Percentiles rank a stretch among this genome's conserved stretches.
phyloP scores from a whole-genome alignment of 2,113 vertebrate species.

The Tringa solitaria region DNA sequence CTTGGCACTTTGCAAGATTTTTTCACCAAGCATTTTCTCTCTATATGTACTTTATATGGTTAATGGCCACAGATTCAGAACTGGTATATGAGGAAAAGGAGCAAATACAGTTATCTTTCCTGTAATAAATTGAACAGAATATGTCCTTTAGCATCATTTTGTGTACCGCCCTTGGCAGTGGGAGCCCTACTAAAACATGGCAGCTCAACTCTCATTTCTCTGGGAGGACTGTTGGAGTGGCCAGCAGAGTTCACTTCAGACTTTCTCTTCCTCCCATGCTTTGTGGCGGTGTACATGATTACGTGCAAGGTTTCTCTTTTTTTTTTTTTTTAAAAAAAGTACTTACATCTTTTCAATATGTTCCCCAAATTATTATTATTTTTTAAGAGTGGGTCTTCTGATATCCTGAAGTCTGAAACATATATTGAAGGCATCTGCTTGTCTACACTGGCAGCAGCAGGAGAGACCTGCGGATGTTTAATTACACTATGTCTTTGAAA shows the following conservation, averaged over 20 bases:
- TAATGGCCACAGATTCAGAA: neutral
- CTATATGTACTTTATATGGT: neutral
- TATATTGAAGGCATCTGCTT: neutral
- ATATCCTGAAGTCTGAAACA: neutral
- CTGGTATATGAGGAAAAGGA: neutral
- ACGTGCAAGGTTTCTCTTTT: neutral
- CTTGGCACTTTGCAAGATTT: neutral
- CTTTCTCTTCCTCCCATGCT: neutral
- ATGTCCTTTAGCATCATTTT: neutral
- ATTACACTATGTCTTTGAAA: neutral
- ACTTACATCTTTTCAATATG: neutral
- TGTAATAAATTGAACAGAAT: neutral
- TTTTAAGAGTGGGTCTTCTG: neutral
- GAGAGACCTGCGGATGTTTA: neutral
- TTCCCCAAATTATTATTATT: neutral
- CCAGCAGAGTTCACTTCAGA: conserved; percentile 23
- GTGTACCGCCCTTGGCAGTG: neutral
- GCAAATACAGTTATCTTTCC: neutral
- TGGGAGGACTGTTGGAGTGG: neutral
- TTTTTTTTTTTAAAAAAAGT: neutral
- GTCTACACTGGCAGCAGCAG: neutral
- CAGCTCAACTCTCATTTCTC: neutral
- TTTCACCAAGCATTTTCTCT: neutral
- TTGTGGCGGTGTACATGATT: neutral
- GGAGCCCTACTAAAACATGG: neutral